These are phyloP conservation scores for Meteorus cinctellus DNA, from an alignment of 2,888 invertebrate genomes.

Conservation along the genomic window DNA sequence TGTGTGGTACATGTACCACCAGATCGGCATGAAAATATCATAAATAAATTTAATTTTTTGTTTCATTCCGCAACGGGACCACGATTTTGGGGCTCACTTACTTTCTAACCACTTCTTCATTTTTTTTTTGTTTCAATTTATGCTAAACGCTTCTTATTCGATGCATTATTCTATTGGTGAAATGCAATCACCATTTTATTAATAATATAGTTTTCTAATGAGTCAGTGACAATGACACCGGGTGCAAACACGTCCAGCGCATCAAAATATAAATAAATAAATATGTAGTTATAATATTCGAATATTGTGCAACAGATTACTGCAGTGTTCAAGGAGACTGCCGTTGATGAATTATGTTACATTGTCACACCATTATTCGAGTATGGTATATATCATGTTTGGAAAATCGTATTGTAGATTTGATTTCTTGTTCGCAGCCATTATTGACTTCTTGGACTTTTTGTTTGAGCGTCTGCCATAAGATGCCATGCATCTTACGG, in stretches of 20 bases:
- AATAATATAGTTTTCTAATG: constrained; percentile 50
- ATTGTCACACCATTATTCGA: background rate
- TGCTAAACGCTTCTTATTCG: constrained; percentile 48
- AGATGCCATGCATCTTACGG: background rate
- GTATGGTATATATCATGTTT: background rate
- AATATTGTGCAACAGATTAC: background rate
- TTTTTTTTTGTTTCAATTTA: constrained; percentile 59
- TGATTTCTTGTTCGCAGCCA: no score
- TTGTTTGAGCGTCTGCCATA: background rate
- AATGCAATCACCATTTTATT: constrained; percentile 32
- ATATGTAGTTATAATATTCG: background rate
- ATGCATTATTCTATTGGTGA: constrained; percentile 45
- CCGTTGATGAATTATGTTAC: background rate
- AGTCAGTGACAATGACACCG: constrained; percentile 60
- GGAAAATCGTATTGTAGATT: no score
- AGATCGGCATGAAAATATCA: background rate
- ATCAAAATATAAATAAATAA: constrained; percentile 54
- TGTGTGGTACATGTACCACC: background rate
- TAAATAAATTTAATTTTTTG: background rate
- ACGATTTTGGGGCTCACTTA: constrained; percentile 64
- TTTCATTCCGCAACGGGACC: constrained; percentile 64
- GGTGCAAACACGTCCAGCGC: constrained; percentile 70
- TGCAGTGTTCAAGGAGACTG: background rate
- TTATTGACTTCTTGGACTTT: background rate
- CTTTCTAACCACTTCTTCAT: constrained; percentile 62